Evolutionary conservation across 2,888 invertebrate genomes (phyloP).

Genomic region (Ornithoptera alexandrae): DNA sequence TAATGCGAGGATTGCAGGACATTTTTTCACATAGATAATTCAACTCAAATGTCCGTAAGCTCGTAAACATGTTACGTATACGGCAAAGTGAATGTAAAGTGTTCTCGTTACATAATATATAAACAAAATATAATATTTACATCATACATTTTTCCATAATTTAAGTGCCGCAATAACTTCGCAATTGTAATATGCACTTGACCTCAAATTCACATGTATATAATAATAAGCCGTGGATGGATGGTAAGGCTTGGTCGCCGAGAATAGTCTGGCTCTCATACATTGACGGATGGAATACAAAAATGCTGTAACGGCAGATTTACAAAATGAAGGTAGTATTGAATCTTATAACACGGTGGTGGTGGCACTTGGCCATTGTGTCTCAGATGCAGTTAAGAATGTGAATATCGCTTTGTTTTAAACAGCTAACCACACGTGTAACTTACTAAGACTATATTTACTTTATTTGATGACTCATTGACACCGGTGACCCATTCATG

Average conservation of each 20-base stretch:
- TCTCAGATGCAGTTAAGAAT: neutral
- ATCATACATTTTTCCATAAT: too few species aligned
- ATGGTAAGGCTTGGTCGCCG: too few species aligned
- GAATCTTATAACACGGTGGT: too few species aligned
- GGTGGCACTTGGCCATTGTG: too few species aligned
- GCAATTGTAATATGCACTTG: too few species aligned
- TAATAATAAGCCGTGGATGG: too few species aligned
- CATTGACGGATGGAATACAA: too few species aligned
- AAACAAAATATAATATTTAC: neutral
- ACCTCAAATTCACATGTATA: too few species aligned
- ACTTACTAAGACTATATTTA: conserved; percentile 7
- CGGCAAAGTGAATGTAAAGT: neutral
- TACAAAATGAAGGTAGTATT: too few species aligned
- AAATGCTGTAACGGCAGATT: too few species aligned
- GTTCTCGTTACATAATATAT: neutral
- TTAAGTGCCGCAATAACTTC: too few species aligned
- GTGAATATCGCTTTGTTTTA: conserved; percentile 23
- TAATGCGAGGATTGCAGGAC: neutral
- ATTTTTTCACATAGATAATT: neutral
- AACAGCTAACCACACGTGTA: conserved; percentile 9
- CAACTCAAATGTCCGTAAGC: neutral
- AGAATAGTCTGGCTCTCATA: too few species aligned
- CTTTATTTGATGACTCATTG: conserved; percentile 15
- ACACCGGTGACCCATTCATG: conserved; percentile 3
- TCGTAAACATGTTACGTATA: neutral